Evolutionary conservation across 2,888 invertebrate species (phyloP).

Genomic region (Orthonevra nobilis): DNA sequence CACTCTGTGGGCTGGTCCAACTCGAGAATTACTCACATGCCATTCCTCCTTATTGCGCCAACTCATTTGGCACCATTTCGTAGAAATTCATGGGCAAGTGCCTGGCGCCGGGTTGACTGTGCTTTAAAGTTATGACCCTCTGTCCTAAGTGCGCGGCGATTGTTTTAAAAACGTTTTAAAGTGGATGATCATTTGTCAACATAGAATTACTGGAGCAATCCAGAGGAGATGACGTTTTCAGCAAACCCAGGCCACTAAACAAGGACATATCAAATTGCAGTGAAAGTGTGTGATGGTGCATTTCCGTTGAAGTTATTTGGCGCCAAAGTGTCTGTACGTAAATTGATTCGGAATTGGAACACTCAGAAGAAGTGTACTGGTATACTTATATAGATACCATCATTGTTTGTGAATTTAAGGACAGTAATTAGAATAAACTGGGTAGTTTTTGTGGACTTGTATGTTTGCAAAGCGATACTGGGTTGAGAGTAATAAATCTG

Average conservation of each 20-base stretch:
- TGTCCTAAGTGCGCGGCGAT: slow-evolving; percentile 43
- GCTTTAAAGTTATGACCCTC: slow-evolving; percentile 32
- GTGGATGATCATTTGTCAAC: slow-evolving; percentile 50
- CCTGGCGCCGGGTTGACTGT: slow-evolving; percentile 48
- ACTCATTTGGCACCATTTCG: slow-evolving; percentile 30
- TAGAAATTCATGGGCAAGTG: slow-evolving; percentile 40
- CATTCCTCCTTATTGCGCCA: not conserved
- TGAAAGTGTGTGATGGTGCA: slow-evolving; percentile 24
- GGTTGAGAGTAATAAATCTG: too few species aligned
- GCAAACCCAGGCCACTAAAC: not conserved
- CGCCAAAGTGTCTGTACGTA: slow-evolving; percentile 21
- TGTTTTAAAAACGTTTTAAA: slow-evolving; percentile 40
- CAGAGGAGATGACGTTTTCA: slow-evolving; percentile 8
- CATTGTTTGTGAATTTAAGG: not conserved
- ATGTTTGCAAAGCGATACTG: too few species aligned
- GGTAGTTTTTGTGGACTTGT: too few species aligned
- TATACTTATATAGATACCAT: too few species aligned
- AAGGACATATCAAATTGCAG: slow-evolving; percentile 8
- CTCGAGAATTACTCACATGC: not conserved
- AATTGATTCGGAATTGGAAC: slow-evolving; percentile 27
- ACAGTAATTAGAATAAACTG: slow-evolving; percentile 28
- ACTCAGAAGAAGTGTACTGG: too few species aligned
- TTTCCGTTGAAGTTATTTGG: slow-evolving; percentile 22
- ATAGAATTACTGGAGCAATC: not conserved
- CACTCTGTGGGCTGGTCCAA: not conserved